These are phyloP conservation scores for Cirrhinus molitorella DNA, from an alignment of 2,797 vertebrate species.

Conservation along the genomic window DNA sequence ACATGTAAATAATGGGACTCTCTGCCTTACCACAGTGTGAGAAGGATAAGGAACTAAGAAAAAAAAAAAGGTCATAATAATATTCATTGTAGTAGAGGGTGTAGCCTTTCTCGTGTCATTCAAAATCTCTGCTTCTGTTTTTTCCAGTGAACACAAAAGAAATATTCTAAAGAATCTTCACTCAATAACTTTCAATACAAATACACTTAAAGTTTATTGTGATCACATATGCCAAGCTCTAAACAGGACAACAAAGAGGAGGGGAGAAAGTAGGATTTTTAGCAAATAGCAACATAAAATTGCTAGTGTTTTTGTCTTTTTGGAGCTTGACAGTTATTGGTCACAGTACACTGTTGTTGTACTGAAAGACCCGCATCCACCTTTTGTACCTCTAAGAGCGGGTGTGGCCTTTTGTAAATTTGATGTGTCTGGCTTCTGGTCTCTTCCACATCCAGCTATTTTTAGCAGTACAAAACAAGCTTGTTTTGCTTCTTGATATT, in stretches of 20 bases:
- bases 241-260: not conserved
- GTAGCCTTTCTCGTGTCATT: not conserved
- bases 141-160: not conserved
- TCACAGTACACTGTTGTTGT: not conserved
- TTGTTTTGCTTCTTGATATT: too few species aligned
- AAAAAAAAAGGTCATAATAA: not conserved
- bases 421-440: too few species aligned
- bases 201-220: constrained; percentile 7
- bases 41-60: not conserved
- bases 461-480: too few species aligned
- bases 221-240: not conserved
- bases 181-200: not conserved
- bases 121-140: not conserved
- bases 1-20: not conserved
- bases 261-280: too few species aligned
- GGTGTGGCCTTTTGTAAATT: too few species aligned
- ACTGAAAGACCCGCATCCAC: not conserved
- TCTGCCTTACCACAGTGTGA: not conserved
- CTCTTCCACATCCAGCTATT: too few species aligned
- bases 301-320: not conserved
- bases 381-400: too few species aligned
- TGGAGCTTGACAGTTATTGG: not conserved
- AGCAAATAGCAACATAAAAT: not conserved
- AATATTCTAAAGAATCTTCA: constrained; percentile 11
- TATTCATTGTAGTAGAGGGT: not conserved